A percentile compares a stretch with the other conserved stretches of the same genome.
phyloP scores from a whole-genome alignment of 2,888 invertebrate species.

The Eristalinus aeneus region DNA sequence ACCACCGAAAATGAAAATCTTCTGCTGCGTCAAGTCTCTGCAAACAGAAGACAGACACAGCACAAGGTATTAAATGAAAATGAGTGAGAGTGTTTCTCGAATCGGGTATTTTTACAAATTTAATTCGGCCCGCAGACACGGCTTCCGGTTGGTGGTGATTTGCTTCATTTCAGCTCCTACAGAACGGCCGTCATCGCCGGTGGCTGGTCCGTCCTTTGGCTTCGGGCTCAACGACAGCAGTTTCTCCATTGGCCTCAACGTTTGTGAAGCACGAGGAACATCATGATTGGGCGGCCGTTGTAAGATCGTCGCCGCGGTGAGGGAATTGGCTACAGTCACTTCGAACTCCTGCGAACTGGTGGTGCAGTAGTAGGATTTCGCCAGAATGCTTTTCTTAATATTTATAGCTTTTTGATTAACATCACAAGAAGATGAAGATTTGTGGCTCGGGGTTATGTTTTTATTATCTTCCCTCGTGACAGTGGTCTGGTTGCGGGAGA shows the following conservation, averaged over 20 bases:
- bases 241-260: neutral
- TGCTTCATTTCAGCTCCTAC: neutral
- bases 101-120: conserved; percentile 41
- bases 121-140: conserved; percentile 6
- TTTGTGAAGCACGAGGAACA: neutral
- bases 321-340: conserved; percentile 31
- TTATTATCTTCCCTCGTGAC: conserved; percentile 29
- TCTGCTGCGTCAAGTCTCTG: conserved; percentile 33
- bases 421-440: conserved; percentile 44
- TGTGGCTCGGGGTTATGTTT: conserved; percentile 51
- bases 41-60: neutral
- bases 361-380: conserved; percentile 49
- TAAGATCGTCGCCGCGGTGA: neutral
- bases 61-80: neutral
- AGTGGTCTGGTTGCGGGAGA: conserved; percentile 4
- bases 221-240: neutral
- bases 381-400: conserved; percentile 59
- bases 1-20: conserved; percentile 85
- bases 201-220: neutral
- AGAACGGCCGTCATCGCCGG: conserved; percentile 1
- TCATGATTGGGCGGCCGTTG: neutral
- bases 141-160: conserved; percentile 15
- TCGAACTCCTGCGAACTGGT: conserved; percentile 41
- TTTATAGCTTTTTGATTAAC: conserved; percentile 60
- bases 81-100: neutral